Conservation (phyloP, 2,113 vertebrate genomes). For the Dipodomys stephensi region DNA sequence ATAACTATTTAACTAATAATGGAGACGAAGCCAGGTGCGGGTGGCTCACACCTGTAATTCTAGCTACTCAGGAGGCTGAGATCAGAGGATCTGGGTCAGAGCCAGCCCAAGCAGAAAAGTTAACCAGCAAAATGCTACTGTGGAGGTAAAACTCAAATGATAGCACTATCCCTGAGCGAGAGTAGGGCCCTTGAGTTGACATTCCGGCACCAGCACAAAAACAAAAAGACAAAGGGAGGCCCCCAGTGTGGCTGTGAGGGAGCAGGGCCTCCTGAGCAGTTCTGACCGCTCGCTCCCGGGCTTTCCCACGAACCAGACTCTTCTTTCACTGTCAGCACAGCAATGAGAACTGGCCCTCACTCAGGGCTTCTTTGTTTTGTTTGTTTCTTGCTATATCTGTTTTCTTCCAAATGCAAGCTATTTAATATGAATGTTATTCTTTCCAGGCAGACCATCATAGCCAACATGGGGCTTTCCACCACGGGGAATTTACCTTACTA, state of each 20-base stretch:
- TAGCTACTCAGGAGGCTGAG: too few species aligned
- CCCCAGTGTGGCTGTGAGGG: not conserved
- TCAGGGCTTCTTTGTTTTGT: not conserved
- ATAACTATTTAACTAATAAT: not conserved
- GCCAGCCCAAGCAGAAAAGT: too few species aligned
- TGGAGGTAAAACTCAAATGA: not conserved
- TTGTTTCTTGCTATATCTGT: constrained; percentile 4
- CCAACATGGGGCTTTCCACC: constrained; percentile 58
- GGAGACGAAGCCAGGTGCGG: not conserved
- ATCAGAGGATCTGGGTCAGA: too few species aligned
- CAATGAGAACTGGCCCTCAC: not conserved
- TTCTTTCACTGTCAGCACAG: too few species aligned
- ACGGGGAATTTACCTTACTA: constrained; percentile 75
- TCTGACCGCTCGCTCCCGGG: not conserved
- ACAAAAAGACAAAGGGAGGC: not conserved
- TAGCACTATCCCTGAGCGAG: too few species aligned
- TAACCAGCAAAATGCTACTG: too few species aligned
- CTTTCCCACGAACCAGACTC: not conserved
- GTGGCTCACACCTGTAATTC: too few species aligned
- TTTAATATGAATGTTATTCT: constrained; percentile 71
- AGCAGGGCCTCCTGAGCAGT: not conserved
- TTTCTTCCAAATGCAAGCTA: constrained; percentile 49
- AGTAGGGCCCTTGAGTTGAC: too few species aligned
- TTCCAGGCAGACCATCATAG: constrained; percentile 56
- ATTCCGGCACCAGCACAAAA: too few species aligned